Evolutionary conservation across 2,797 vertebrate species (phyloP).

Genomic region (Epinephelus awoara): DNA sequence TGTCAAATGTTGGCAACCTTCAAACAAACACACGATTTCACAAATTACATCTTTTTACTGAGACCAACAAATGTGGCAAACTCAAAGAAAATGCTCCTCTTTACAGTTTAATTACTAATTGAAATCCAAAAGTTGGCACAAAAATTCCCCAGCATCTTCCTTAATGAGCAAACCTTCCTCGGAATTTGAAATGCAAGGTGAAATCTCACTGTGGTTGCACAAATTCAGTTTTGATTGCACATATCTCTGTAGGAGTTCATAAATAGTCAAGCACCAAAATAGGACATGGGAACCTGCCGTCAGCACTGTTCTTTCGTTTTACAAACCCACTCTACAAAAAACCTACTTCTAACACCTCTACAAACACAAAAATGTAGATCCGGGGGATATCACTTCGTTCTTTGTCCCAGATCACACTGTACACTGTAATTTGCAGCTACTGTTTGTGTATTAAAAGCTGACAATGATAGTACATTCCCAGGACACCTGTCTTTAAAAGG

Average conservation of each 20-base stretch:
- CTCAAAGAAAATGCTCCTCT: background rate
- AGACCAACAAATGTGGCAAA: too few relatives aligned
- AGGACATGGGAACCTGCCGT: constrained; percentile 62
- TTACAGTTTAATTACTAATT: background rate
- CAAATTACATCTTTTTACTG: too few relatives aligned
- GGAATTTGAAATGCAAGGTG: constrained; percentile 25
- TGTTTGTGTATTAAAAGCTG: constrained; percentile 2
- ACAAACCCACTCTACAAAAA: constrained; percentile 41
- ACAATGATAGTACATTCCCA: constrained; percentile 5
- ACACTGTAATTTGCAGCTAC: constrained; percentile 12
- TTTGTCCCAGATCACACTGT: constrained; percentile 45
- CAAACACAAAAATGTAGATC: constrained; percentile 26
- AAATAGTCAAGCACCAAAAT: constrained; percentile 67
- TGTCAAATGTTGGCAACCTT: too few relatives aligned
- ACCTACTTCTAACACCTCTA: constrained; percentile 35
- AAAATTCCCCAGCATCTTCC: background rate
- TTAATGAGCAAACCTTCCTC: constrained; percentile 35
- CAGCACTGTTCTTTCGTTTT: constrained; percentile 65
- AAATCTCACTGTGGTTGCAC: constrained; percentile 43
- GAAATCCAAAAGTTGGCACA: background rate
- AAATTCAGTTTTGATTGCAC: constrained; percentile 41
- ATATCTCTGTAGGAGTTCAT: constrained; percentile 45
- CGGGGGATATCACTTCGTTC: constrained; percentile 26
- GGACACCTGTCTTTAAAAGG: constrained; percentile 1
- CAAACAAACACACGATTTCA: too few relatives aligned